phyloP scores from a whole-genome alignment of 2,113 vertebrate genomes.

The Agelaius tricolor region DNA sequence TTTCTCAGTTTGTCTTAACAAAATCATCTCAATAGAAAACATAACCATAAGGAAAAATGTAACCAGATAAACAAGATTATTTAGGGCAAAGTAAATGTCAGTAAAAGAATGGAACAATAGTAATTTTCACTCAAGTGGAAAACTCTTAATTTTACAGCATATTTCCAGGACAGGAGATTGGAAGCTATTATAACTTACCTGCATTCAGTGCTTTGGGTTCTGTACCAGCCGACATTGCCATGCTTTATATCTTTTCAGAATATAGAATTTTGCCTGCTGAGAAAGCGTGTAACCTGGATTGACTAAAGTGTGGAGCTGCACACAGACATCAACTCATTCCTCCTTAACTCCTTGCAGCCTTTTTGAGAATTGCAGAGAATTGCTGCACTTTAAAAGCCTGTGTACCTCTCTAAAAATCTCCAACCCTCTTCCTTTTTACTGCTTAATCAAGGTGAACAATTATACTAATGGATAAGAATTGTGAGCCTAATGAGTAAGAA shows the following conservation, averaged over 20 bases:
- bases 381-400: neutral
- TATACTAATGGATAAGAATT: neutral
- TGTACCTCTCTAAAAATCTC: neutral
- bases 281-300: neutral
- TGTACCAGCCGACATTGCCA: neutral
- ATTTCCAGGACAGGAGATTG: neutral
- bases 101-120: neutral
- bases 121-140: slow-evolving; percentile 3
- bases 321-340: neutral
- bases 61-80: neutral
- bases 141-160: slow-evolving; percentile 14
- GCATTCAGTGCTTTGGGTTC: neutral
- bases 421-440: neutral
- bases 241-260: neutral
- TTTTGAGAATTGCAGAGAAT: neutral
- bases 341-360: neutral
- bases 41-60: neutral
- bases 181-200: neutral
- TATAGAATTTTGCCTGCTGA: slow-evolving; percentile 14
- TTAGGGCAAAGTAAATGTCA: slow-evolving; percentile 18
- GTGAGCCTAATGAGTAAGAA: slow-evolving; percentile 26
- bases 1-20: neutral
- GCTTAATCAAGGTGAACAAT: slow-evolving; percentile 10
- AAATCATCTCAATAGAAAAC: neutral
- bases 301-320: neutral